These are phyloP conservation scores for Rhombomys opimus DNA, from an alignment of 2,113 vertebrate species.

Conservation along the genomic window DNA sequence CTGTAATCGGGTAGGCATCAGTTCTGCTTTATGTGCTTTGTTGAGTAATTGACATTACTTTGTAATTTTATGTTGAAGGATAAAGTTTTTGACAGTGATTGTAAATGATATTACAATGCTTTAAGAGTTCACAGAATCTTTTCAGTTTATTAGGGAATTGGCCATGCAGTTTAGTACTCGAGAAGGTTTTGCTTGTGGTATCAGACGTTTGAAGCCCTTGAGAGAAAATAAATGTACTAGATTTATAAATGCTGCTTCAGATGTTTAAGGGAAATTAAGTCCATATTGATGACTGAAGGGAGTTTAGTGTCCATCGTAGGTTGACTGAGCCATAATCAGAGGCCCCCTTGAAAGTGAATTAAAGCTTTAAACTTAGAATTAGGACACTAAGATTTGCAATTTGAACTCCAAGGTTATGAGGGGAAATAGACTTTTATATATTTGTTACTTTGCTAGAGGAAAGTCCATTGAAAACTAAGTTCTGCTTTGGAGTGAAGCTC, in stretches of 20 bases:
- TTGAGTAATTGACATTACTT: slow-evolving; percentile 37
- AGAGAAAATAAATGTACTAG: slow-evolving; percentile 51
- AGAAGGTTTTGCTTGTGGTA: neutral
- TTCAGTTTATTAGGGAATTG: slow-evolving; percentile 47
- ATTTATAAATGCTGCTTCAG: slow-evolving; percentile 57
- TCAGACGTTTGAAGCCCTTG: slow-evolving; percentile 26
- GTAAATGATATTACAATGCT: neutral
- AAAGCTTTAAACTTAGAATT: slow-evolving; percentile 18
- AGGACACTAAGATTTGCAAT: neutral
- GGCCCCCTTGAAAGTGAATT: slow-evolving; percentile 34
- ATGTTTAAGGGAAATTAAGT: slow-evolving; percentile 55
- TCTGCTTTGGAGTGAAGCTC: neutral
- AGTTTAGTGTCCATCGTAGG: slow-evolving; percentile 6
- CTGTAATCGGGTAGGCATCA: neutral
- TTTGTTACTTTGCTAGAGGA: neutral
- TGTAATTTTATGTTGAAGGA: slow-evolving; percentile 40
- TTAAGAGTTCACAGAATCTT: slow-evolving; percentile 30
- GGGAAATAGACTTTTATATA: neutral
- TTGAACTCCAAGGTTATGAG: slow-evolving; percentile 3
- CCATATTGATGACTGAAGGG: neutral
- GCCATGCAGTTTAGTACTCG: neutral
- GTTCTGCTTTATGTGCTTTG: slow-evolving; percentile 43
- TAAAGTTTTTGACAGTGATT: slow-evolving; percentile 39
- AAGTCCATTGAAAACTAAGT: neutral
- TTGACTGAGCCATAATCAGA: slow-evolving; percentile 36